Conservation (phyloP, 2,797 vertebrate species). For the Adelosebastes latens region DNA sequence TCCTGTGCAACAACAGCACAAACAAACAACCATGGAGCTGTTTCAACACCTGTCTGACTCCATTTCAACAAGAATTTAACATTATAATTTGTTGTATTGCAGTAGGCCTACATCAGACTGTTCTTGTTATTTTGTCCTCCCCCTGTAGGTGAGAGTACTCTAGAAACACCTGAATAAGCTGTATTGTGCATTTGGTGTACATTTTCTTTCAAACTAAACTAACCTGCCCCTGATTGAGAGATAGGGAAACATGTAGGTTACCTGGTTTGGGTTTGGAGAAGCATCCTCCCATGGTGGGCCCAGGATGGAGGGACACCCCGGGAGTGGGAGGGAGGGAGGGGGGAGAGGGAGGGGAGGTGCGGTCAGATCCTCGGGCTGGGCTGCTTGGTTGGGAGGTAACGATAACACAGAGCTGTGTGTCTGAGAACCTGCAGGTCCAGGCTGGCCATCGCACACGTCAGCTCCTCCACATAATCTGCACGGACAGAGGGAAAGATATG, state of each 20-base stretch:
- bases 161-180: background rate
- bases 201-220: background rate
- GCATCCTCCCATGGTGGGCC: conserved; percentile 92
- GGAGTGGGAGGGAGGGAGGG: conserved; percentile 51
- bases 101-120: background rate
- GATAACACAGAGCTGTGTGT: conserved; percentile 65
- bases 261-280: conserved; percentile 97
- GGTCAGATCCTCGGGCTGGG: conserved; percentile 70
- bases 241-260: conserved; percentile 55
- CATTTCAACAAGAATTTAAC: background rate
- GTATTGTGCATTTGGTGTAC: background rate
- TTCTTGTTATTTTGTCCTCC: background rate
- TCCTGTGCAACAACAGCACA: background rate
- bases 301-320: conserved; percentile 70
- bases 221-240: background rate
- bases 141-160: background rate
- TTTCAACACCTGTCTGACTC: background rate
- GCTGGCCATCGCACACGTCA: conserved; percentile 82
- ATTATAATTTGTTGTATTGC: background rate
- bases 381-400: conserved; percentile 63
- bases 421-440: conserved; percentile 73
- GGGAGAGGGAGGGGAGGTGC: conserved; percentile 47
- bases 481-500: background rate
- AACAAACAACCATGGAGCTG: background rate
- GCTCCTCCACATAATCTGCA: conserved; percentile 76